A percentile compares a stretch with the other conserved stretches of the same genome.
Conservation (phyloP, 2,888 invertebrate species). For the Bibio marci region DNA sequence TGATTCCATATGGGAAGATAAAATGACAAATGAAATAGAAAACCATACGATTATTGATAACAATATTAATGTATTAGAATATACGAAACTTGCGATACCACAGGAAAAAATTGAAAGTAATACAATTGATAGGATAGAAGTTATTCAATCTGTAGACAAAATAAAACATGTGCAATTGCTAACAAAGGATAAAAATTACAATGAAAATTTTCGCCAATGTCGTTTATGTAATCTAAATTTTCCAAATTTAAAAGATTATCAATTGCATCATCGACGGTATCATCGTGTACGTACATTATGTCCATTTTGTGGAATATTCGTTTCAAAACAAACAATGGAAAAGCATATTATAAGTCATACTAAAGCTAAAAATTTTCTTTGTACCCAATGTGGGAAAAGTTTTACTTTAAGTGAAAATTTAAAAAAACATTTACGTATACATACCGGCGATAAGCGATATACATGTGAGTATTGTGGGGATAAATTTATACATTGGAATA, state of each 20-base stretch:
- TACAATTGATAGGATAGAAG: no score
- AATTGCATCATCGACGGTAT: background rate
- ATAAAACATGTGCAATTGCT: no score
- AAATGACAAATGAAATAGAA: background rate
- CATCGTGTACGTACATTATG: conserved; percentile 2
- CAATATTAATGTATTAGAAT: no score
- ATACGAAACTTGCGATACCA: no score
- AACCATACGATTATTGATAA: no score
- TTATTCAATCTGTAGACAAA: no score
- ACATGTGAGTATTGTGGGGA: conserved; percentile 6
- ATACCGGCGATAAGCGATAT: conserved; percentile 6
- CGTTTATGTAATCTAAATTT: background rate
- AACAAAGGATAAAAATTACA: no score
- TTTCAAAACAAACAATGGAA: conserved; percentile 2
- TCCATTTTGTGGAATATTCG: conserved; percentile 7
- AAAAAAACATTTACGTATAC: conserved; percentile 5
- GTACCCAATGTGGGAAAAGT: conserved; percentile 6
- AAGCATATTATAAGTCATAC: conserved; percentile 5
- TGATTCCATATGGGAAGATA: no score
- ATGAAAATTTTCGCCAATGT: background rate
- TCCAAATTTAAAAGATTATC: background rate
- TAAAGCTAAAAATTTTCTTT: conserved; percentile 1
- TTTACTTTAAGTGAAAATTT: conserved; percentile 4
- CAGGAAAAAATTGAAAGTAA: no score
- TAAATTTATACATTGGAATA: conserved; percentile 9